phyloP scores from a whole-genome alignment of 2,113 vertebrate species.

The Crotalus horridus region DNA sequence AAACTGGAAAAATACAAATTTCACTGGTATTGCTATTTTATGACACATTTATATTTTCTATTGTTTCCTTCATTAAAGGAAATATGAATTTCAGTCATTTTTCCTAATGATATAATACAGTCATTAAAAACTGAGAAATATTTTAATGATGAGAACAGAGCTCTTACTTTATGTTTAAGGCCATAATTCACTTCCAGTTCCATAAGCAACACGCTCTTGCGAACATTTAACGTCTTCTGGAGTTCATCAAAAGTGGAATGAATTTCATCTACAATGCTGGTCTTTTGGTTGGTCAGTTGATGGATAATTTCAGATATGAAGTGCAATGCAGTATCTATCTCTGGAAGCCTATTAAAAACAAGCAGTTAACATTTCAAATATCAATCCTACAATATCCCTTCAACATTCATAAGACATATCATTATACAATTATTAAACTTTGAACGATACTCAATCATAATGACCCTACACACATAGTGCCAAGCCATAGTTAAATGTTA shows the following conservation, averaged over 20 bases:
- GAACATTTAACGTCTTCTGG: slow-evolving; percentile 93
- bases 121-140: not conserved
- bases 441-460: not conserved
- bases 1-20: not conserved
- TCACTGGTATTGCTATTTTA: not conserved
- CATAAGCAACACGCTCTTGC: slow-evolving; percentile 96
- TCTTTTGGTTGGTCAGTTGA: slow-evolving; percentile 91
- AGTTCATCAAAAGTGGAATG: slow-evolving; percentile 91
- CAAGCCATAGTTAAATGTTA: not conserved
- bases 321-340: slow-evolving; percentile 93
- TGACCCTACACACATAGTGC: not conserved
- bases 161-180: slow-evolving; percentile 93
- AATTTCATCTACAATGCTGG: slow-evolving; percentile 90
- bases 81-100: not conserved
- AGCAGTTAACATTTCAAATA: slow-evolving; percentile 47
- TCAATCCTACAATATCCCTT: not conserved
- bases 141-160: slow-evolving; percentile 31
- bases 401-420: not conserved
- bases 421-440: not conserved
- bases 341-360: slow-evolving; percentile 80
- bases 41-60: not conserved
- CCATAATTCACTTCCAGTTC: slow-evolving; percentile 98
- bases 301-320: slow-evolving; percentile 93
- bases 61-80: slow-evolving; percentile 11
- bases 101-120: accelerated